Evolutionary conservation across 2,888 invertebrate species (phyloP), one percentile per base, ranked within the genome.

Genomic region (Stenodema calcarata): DNA sequence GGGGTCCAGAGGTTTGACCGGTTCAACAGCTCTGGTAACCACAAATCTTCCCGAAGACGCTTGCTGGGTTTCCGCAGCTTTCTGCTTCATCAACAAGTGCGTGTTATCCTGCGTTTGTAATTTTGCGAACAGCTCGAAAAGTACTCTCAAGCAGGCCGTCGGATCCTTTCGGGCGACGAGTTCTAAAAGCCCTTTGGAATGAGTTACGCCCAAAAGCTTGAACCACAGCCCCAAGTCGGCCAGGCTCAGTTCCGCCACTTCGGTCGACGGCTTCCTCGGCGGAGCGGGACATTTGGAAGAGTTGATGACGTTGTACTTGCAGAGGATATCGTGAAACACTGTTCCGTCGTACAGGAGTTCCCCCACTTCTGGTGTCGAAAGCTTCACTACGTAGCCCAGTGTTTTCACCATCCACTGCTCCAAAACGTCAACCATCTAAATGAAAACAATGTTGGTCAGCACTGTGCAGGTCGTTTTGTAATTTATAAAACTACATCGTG

Each of bases 51-150:
- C 80, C 0, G 87, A 73, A 18, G 86, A 27, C 11, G 79, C 70
- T 12, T 54, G 73, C 35, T 86, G 81, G 0, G 80, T 27, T 81
- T 86, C 75, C n/a, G 69, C 73, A 27, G 73, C 86, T 76, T 87
- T 87, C 50, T 87, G 78, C 23, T 86, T n/a, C 27, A 69, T 86
- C 42, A 88, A 47, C 35, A 87, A 86, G 28, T 82, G 70, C 41
- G 87, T 73, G 23, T 88, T 82, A 23, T 88, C 87, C 73, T 87
- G 86, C 41, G 87, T 88, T 79, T 88, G 87, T 16, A 89, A 86
- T 42, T 82, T 69, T 14, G 86, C 28, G 73, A 81, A 89, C 28
- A 89, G 50, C 47, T 89, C 88, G 69, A 86, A 88, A 18, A 89
- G 81, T 23, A 89, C 50, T 14, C 79, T 87, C 16, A 88, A 18